phyloP scores from a whole-genome alignment of 2,888 invertebrate species.

The Cremastinae sp. region DNA sequence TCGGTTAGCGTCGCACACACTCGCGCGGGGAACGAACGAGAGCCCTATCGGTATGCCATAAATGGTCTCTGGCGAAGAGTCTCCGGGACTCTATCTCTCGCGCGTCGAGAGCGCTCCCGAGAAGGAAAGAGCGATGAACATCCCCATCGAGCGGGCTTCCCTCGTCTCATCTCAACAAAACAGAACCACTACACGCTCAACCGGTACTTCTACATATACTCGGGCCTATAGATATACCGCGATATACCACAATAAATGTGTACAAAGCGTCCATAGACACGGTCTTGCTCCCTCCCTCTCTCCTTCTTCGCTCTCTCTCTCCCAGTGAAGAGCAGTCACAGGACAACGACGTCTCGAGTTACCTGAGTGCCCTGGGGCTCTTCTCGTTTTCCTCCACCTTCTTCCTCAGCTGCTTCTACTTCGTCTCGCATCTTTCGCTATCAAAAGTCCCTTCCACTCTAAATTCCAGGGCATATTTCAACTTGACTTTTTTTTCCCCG shows the following conservation, averaged over 20 bases:
- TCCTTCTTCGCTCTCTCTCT: slow-evolving; percentile 16
- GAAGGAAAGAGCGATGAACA: slow-evolving; percentile 45
- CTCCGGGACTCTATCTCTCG: slow-evolving; percentile 55
- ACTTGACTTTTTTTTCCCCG: not conserved
- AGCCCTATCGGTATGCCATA: slow-evolving; percentile 64
- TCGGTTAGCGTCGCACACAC: slow-evolving; percentile 54
- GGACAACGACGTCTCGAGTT: slow-evolving; percentile 61
- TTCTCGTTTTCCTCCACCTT: slow-evolving; percentile 1
- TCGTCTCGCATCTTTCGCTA: slow-evolving; percentile 15
- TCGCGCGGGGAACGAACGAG: slow-evolving; percentile 2
- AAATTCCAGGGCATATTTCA: slow-evolving; percentile 25
- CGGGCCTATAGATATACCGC: slow-evolving; percentile 7
- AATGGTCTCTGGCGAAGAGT: slow-evolving; percentile 62
- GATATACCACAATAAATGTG: not conserved
- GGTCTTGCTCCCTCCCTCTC: slow-evolving; percentile 26
- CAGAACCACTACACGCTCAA: slow-evolving; percentile 31
- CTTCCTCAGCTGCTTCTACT: slow-evolving; percentile 1
- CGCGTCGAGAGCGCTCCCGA: slow-evolving; percentile 43
- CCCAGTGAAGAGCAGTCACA: slow-evolving; percentile 35
- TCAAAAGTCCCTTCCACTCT: slow-evolving; percentile 26
- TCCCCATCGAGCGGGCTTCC: slow-evolving; percentile 47
- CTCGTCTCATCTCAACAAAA: slow-evolving; percentile 50
- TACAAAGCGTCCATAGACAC: not conserved
- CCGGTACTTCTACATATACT: slow-evolving; percentile 6
- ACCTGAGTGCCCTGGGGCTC: slow-evolving; percentile 51